Percentiles rank a stretch among this genome's conserved stretches.
These are phyloP conservation scores for Muscicapa adusta DNA, from an alignment of 2,113 vertebrate genomes.

Conservation along the genomic window DNA sequence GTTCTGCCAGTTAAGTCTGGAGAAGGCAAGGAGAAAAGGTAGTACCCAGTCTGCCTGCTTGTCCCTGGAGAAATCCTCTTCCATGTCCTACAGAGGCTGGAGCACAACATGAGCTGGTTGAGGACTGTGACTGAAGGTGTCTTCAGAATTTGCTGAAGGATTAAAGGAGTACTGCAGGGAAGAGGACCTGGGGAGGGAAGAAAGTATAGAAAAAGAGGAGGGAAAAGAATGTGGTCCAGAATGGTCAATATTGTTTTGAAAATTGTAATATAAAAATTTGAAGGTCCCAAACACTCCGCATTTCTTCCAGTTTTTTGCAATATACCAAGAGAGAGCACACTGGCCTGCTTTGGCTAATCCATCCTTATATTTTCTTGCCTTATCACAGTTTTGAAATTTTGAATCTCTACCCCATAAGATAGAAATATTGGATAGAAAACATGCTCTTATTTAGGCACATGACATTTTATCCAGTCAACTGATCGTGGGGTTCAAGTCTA, in stretches of 20 bases:
- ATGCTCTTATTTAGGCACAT: background rate
- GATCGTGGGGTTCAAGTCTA: background rate
- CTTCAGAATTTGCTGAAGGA: background rate
- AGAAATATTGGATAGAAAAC: background rate
- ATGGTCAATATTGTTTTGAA: background rate
- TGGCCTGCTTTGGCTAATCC: background rate
- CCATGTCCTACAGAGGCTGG: background rate
- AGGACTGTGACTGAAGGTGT: background rate
- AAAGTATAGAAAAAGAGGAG: background rate
- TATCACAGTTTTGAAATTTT: background rate
- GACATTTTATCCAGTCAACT: background rate
- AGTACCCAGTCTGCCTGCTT: background rate
- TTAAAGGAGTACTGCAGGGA: background rate
- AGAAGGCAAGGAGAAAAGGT: background rate
- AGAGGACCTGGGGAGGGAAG: background rate
- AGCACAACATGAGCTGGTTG: background rate
- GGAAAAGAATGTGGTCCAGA: background rate
- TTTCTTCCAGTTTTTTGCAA: background rate
- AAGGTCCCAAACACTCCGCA: background rate
- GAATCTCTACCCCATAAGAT: background rate
- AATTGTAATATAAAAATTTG: background rate
- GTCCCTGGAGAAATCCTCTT: background rate
- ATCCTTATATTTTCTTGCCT: background rate
- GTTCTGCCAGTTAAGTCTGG: background rate
- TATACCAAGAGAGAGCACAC: background rate